Percentiles rank a stretch among this genome's conserved stretches.
Conservation (phyloP, 2,113 vertebrate species). For the Tiliqua scincoides region DNA sequence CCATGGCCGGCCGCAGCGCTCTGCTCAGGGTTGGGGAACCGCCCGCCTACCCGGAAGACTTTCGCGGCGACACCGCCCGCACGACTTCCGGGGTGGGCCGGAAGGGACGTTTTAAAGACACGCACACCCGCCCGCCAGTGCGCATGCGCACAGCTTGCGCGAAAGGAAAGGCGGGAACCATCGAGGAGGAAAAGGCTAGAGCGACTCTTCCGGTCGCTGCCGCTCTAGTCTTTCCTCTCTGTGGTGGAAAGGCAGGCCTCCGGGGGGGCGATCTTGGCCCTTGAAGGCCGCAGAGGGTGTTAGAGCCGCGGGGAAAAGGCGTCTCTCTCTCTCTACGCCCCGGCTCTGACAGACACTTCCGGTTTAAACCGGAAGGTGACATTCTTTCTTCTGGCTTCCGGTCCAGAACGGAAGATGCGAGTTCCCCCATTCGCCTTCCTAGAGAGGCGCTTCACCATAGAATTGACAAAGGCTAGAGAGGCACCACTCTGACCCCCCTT, state of each 20-base stretch:
- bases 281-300: too few species aligned
- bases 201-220: not conserved
- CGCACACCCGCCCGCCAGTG: fast-evolving
- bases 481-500: not conserved
- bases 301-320: too few species aligned
- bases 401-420: too few species aligned
- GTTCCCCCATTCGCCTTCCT: too few species aligned
- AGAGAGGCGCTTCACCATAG: not conserved
- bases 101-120: not conserved
- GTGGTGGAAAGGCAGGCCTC: not conserved
- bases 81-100: not conserved
- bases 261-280: too few species aligned
- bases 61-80: not conserved
- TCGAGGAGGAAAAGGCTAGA: too few species aligned
- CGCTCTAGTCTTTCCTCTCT: too few species aligned
- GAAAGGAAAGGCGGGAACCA: not conserved
- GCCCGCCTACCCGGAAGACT: slow-evolving; percentile 28
- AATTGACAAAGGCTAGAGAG: not conserved
- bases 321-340: too few species aligned
- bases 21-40: not conserved
- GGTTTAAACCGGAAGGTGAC: not conserved
- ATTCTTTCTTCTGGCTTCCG: too few species aligned
- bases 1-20: not conserved
- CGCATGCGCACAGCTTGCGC: not conserved
- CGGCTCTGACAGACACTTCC: not conserved